Evolutionary conservation across 2,888 invertebrate species (phyloP).

Genomic region (Leptinotarsa haldemani): DNA sequence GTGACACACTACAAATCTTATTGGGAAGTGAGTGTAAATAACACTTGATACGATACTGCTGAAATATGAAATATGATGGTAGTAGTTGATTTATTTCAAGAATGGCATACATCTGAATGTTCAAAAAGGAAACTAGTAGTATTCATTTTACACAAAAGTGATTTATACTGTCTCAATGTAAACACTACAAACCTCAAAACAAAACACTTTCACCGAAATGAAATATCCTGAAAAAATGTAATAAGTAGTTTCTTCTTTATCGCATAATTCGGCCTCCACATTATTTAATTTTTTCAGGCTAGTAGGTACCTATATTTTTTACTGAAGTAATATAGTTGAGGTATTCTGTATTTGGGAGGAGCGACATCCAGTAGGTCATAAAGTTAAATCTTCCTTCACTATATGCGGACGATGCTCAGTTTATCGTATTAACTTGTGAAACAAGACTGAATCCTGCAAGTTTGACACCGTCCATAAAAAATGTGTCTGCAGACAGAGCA

Average conservation of each 20-base stretch:
- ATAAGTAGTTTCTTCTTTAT: neutral
- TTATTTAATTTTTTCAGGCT: constrained; percentile 25
- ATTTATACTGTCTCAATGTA: no score
- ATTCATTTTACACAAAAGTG: no score
- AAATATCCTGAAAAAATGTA: neutral
- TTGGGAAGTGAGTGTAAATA: no score
- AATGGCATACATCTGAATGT: no score
- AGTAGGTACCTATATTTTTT: constrained; percentile 5
- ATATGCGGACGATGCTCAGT: neutral
- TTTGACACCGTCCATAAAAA: neutral
- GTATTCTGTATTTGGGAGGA: constrained; percentile 26
- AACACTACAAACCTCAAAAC: no score
- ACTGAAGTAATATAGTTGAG: neutral
- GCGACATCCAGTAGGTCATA: neutral
- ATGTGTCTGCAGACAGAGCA: no score
- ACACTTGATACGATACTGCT: no score
- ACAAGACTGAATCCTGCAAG: neutral
- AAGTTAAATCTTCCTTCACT: no score
- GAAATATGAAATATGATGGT: no score
- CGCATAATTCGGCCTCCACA: constrained; percentile 25
- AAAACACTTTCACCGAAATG: neutral
- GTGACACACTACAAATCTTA: no score
- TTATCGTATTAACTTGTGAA: neutral
- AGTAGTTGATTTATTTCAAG: no score
- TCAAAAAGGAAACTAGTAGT: no score